A percentile compares a stretch with the other conserved stretches of the same genome.
Evolutionary conservation across 2,888 invertebrate species (phyloP).

Genomic region (Himalopsyche anomala): DNA sequence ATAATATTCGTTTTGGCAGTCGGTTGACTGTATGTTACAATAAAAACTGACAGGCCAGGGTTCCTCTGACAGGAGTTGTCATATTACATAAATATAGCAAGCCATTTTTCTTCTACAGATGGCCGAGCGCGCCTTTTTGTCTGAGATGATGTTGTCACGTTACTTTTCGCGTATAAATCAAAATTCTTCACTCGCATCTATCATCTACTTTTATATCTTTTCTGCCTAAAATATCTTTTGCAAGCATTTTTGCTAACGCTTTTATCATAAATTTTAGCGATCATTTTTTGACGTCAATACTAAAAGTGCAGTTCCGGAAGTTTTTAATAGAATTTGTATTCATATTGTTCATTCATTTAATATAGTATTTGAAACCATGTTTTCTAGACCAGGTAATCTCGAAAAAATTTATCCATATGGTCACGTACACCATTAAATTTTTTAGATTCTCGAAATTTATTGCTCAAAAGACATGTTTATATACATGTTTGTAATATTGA

Average conservation of each 20-base stretch:
- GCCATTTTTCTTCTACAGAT: conserved; percentile 37
- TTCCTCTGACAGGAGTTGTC: conserved; percentile 7
- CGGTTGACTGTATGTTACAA: conserved; percentile 14
- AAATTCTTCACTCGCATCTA: conserved; percentile 21
- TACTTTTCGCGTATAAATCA: conserved; percentile 1
- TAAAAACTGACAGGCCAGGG: conserved; percentile 33
- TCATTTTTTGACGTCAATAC: background rate
- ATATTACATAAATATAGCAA: conserved; percentile 7
- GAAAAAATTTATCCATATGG: no score
- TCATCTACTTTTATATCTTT: background rate
- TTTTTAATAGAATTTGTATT: no score
- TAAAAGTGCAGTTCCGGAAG: no score
- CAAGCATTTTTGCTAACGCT: background rate
- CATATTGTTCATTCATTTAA: no score
- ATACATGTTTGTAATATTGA: no score
- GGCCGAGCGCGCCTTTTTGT: conserved; percentile 42
- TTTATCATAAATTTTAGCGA: background rate
- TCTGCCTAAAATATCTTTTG: conserved; percentile 7
- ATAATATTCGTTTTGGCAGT: conserved; percentile 16
- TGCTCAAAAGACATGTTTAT: no score
- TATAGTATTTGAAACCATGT: no score
- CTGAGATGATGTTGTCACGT: conserved; percentile 32
- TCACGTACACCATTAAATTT: no score
- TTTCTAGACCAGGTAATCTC: no score
- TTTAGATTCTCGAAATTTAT: no score